phyloP scores from a whole-genome alignment of 2,113 vertebrate genomes.

The Merops nubicus region DNA sequence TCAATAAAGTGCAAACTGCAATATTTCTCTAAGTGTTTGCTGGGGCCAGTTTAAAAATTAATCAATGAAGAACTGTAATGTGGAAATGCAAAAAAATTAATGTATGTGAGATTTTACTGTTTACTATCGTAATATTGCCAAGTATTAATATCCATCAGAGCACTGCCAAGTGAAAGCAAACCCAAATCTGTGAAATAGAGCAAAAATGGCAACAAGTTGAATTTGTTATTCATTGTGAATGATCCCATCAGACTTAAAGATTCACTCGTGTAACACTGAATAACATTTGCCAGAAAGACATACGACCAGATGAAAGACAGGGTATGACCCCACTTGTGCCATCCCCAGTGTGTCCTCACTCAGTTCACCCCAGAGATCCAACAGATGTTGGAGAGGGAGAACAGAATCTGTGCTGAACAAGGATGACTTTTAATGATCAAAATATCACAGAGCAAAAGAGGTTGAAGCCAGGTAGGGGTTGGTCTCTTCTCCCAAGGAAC shows the following conservation, averaged over 20 bases:
- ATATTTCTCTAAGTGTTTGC: background rate
- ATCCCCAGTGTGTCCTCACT: accelerated
- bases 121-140: constrained; percentile 16
- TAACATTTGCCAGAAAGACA: background rate
- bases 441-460: background rate
- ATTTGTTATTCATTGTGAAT: background rate
- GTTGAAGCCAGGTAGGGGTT: background rate
- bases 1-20: constrained; percentile 37
- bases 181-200: constrained; percentile 3
- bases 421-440: background rate
- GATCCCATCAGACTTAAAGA: background rate
- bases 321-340: background rate
- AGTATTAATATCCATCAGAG: constrained; percentile 24
- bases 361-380: background rate
- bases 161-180: constrained; percentile 30
- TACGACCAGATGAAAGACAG: background rate
- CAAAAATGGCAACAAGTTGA: constrained; percentile 36
- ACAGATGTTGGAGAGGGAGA: background rate
- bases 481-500: background rate
- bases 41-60: constrained; percentile 14
- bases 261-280: background rate
- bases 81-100: constrained; percentile 8
- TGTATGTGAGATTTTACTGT: constrained; percentile 17
- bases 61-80: background rate
- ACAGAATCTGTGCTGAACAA: background rate